These are phyloP conservation scores for Myathropa florea DNA, from an alignment of 2,888 invertebrate genomes.

Conservation along the genomic window DNA sequence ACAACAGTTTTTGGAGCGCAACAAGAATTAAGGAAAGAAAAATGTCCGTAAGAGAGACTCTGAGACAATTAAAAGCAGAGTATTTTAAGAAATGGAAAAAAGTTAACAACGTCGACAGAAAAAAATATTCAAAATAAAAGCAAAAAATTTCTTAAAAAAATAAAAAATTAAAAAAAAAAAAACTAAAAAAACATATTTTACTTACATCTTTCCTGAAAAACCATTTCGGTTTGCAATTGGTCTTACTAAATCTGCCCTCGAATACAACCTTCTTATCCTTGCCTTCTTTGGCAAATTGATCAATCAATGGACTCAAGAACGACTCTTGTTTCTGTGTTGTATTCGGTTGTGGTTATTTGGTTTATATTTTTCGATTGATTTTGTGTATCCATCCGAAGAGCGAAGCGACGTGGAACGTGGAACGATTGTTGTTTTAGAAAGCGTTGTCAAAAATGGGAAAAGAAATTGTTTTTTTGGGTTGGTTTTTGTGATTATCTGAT, in stretches of 20 bases:
- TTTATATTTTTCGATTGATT: background rate
- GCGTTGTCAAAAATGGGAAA: constrained; percentile 81
- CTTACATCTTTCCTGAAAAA: constrained; percentile 95
- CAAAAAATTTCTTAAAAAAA: background rate
- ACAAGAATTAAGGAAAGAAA: too few relatives aligned
- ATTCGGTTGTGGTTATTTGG: constrained; percentile 75
- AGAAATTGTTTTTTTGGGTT: constrained; percentile 73
- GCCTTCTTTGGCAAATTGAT: constrained; percentile 96
- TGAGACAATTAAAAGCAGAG: too few relatives aligned
- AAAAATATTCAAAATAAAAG: background rate
- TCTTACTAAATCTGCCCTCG: constrained; percentile 97
- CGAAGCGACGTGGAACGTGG: constrained; percentile 22
- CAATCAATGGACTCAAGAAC: constrained; percentile 96
- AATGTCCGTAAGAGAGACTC: too few relatives aligned
- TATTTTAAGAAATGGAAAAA: background rate
- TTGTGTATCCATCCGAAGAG: background rate
- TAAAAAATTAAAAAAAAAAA: background rate
- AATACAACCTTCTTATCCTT: constrained; percentile 97
- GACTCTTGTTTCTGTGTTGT: constrained; percentile 98
- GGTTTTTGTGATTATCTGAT: constrained; percentile 24
- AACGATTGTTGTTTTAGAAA: constrained; percentile 68
- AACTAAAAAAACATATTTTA: constrained; percentile 73
- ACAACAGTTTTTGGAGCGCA: too few relatives aligned
- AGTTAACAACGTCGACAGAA: background rate
- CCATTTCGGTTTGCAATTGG: constrained; percentile 97